Conservation (phyloP, 30 jellyfish, hydroid and myxozoan genomes). For the Aurelia aurita region DNA sequence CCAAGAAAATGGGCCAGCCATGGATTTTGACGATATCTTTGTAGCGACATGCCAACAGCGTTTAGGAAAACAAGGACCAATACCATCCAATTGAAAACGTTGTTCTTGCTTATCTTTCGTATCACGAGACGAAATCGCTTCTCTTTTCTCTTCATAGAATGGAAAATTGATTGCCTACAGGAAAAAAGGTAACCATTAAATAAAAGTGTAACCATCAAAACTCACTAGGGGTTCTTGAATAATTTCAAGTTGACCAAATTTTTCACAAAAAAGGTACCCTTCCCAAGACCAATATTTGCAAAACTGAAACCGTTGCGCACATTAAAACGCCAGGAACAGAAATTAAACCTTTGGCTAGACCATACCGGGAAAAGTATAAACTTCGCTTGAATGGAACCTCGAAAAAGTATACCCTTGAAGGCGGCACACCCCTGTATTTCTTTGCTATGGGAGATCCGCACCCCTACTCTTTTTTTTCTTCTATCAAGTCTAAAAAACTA, state of each 20-base stretch:
- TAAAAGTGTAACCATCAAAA: neutral
- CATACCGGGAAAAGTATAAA: no score
- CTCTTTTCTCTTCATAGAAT: conserved; percentile 31
- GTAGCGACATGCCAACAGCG: conserved; percentile 79
- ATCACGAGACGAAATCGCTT: conserved; percentile 59
- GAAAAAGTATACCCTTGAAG: no score
- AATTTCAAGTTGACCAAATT: neutral
- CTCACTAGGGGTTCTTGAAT: neutral
- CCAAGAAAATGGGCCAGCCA: conserved; percentile 38
- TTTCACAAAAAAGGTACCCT: no score
- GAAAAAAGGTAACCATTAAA: neutral
- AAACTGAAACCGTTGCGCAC: no score
- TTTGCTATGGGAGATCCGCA: no score
- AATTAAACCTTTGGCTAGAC: no score
- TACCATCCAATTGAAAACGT: conserved; percentile 86
- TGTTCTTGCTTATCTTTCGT: conserved; percentile 76
- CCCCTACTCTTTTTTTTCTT: no score
- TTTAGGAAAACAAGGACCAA: conserved; percentile 82
- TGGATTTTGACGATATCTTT: conserved; percentile 62
- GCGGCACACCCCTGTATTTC: no score
- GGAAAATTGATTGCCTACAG: conserved; percentile 7
- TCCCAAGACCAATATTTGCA: no score
- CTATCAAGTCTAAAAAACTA: no score
- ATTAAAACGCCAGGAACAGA: no score
- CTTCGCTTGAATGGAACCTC: no score